Percentiles rank a stretch among this genome's conserved stretches.
phyloP scores from a whole-genome alignment of 2,888 invertebrate genomes.

The Hecatera dysodea region DNA sequence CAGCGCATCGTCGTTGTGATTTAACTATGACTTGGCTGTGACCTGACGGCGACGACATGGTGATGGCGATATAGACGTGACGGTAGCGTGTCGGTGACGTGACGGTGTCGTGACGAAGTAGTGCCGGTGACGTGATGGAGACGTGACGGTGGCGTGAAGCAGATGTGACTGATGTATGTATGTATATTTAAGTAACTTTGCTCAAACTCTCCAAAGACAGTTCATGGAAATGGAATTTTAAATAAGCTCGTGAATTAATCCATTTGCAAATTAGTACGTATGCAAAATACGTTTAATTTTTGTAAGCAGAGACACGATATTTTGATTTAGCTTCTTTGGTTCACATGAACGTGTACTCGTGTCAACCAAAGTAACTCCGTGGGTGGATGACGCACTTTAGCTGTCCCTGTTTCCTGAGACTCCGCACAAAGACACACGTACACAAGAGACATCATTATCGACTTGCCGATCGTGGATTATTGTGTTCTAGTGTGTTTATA shows the following conservation, averaged over 20 bases:
- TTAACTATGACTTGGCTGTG: too few relatives aligned
- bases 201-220: slow-evolving; percentile 24
- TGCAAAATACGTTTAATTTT: slow-evolving; percentile 42
- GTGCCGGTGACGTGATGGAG: not conserved
- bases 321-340: too few relatives aligned
- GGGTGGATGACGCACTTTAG: slow-evolving; percentile 63
- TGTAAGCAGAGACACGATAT: slow-evolving; percentile 31
- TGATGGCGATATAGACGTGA: not conserved
- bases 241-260: slow-evolving; percentile 46
- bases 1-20: too few relatives aligned
- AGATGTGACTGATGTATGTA: not conserved
- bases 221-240: slow-evolving; percentile 51
- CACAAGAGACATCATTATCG: slow-evolving; percentile 78
- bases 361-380: slow-evolving; percentile 39
- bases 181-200: not conserved
- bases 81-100: not conserved
- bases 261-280: slow-evolving; percentile 52
- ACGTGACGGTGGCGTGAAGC: not conserved
- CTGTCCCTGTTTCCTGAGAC: slow-evolving; percentile 64
- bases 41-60: too few relatives aligned
- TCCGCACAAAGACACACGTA: slow-evolving; percentile 78
- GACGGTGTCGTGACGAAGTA: too few relatives aligned
- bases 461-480: slow-evolving; percentile 76
- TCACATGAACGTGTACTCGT: too few relatives aligned
- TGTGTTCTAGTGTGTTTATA: slow-evolving; percentile 73